These are phyloP conservation scores for Gobius niger DNA, from an alignment of 2,113 vertebrate genomes.

Conservation along the genomic window DNA sequence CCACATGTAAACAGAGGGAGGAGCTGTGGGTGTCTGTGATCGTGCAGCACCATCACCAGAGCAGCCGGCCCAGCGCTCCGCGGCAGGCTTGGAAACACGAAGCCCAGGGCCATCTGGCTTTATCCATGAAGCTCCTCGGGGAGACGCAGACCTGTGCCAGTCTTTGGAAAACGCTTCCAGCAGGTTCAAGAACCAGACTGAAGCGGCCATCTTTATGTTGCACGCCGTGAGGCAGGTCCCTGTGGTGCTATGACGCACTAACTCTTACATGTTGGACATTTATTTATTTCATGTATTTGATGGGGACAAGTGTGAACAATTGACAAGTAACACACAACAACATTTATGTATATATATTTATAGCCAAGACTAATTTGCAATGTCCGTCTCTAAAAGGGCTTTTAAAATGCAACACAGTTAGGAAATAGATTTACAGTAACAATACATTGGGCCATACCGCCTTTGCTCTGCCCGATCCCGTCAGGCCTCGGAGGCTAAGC, in stretches of 20 bases:
- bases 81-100: constrained; percentile 61
- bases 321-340: too few species aligned
- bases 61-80: constrained; percentile 59
- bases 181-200: constrained; percentile 61
- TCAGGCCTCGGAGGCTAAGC: too few species aligned
- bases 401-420: too few species aligned
- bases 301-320: too few species aligned
- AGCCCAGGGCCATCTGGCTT: constrained; percentile 73
- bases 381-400: too few species aligned
- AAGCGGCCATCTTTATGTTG: constrained; percentile 47
- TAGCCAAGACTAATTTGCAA: too few species aligned
- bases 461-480: too few species aligned
- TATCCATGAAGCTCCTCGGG: constrained; percentile 63
- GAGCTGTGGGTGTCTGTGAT: constrained; percentile 42
- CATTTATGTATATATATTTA: too few species aligned
- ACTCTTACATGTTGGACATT: constrained; percentile 33
- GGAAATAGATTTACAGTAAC: too few species aligned
- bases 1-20: constrained; percentile 3
- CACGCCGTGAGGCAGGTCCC: constrained; percentile 21
- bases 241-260: constrained; percentile 30
- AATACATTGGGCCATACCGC: too few species aligned
- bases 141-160: constrained; percentile 63
- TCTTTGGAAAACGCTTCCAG: constrained; percentile 66
- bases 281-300: background rate
- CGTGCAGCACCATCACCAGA: constrained; percentile 56